Conservation (phyloP, 2,888 invertebrate genomes). For the Rhabditophanes sp. region DNA sequence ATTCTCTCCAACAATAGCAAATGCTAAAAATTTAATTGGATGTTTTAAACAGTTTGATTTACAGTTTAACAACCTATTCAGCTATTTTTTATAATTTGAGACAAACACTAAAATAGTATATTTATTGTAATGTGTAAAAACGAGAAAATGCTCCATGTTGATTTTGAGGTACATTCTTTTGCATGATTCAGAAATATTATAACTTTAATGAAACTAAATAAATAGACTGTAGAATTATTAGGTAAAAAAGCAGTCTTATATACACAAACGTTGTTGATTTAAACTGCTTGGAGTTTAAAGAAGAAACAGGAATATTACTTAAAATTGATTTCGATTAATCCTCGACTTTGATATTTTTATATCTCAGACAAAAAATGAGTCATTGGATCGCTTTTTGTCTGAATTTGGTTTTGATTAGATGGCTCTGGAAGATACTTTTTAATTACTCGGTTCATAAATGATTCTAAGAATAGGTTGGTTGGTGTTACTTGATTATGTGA, state of each 20-base stretch:
- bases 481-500: too few species aligned
- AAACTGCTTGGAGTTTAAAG: conserved; percentile 75
- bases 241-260: too few species aligned
- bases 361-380: conserved; percentile 92
- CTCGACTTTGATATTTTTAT: conserved; percentile 96
- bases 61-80: conserved; percentile 67
- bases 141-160: conserved; percentile 81
- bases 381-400: conserved; percentile 81
- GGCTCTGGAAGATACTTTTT: too few species aligned
- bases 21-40: conserved; percentile 78
- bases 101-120: conserved; percentile 75
- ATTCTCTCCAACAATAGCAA: too few species aligned
- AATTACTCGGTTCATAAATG: too few species aligned
- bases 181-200: conserved; percentile 89
- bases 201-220: conserved; percentile 97
- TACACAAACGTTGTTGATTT: conserved; percentile 71
- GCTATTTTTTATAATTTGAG: conserved; percentile 78
- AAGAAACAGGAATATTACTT: conserved; percentile 65
- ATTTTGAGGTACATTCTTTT: conserved; percentile 90
- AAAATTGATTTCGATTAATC: conserved; percentile 94
- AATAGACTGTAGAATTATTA: too few species aligned
- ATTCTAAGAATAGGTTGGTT: too few species aligned
- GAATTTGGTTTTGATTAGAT: too few species aligned
- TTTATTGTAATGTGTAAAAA: conserved; percentile 71
- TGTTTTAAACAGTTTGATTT: conserved; percentile 88